Conservation (phyloP, 2,797 vertebrate genomes). For the Acestrorhynchus altus region DNA sequence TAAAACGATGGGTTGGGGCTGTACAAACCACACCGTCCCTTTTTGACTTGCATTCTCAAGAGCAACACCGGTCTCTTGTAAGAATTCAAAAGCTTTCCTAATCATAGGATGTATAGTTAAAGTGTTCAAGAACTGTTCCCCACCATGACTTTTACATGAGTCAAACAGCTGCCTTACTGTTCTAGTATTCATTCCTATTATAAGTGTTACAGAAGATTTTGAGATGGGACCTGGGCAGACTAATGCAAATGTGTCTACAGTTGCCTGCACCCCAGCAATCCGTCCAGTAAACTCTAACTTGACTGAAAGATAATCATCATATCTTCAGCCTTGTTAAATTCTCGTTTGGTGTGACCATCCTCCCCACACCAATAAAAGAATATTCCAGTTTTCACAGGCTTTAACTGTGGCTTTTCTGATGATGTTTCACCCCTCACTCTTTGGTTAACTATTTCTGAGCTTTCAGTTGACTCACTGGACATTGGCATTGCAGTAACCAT, state of each 20-base stretch:
- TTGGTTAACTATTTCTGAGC: no score
- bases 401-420: no score
- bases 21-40: not conserved
- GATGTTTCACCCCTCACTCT: no score
- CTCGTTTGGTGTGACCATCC: no score
- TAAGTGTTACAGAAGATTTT: not conserved
- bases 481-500: no score
- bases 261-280: not conserved
- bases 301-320: constrained; percentile 11
- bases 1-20: not conserved
- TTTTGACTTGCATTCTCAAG: not conserved
- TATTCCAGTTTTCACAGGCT: no score
- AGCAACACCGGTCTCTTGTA: not conserved
- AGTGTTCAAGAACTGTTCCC: not conserved
- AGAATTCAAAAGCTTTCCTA: constrained; percentile 1
- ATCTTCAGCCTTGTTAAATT: no score
- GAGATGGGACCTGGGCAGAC: not conserved
- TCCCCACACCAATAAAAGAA: no score
- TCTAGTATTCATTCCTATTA: constrained; percentile 6
- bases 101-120: constrained; percentile 9
- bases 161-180: not conserved
- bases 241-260: not conserved
- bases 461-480: no score
- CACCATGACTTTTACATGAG: not conserved
- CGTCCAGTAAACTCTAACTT: not conserved